Conservation (phyloP, 1,140 invertebrate genomes). For the Pseudoatta argentina region DNA sequence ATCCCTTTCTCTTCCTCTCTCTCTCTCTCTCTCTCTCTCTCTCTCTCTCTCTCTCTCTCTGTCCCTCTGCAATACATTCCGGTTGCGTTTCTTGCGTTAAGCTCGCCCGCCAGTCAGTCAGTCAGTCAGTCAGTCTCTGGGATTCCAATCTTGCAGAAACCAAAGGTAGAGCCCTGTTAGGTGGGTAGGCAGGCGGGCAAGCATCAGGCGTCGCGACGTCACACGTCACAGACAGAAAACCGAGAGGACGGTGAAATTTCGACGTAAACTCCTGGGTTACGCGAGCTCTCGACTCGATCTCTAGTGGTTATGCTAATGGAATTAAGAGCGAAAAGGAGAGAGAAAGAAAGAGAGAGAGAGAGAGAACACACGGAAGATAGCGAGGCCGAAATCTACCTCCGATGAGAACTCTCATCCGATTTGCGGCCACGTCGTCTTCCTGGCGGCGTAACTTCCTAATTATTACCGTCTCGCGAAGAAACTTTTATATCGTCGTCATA, state of each 20-base stretch:
- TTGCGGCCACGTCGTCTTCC: conserved; percentile 48
- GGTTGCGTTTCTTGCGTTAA: conserved; percentile 53
- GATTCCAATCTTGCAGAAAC: conserved; percentile 62
- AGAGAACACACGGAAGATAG: conserved; percentile 15
- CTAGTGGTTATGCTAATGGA: conserved; percentile 58
- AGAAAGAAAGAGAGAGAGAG: not conserved
- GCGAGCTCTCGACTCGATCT: conserved; percentile 48
- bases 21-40: not conserved
- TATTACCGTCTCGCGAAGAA: conserved; percentile 42
- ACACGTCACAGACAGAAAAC: conserved; percentile 62
- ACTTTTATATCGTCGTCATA: conserved; percentile 49
- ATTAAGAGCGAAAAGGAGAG: conserved; percentile 36
- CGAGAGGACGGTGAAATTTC: conserved; percentile 57
- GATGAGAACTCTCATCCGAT: conserved; percentile 54
- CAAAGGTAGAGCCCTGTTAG: conserved; percentile 35
- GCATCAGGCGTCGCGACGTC: conserved; percentile 61
- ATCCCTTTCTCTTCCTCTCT: not conserved
- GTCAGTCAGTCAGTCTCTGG: conserved; percentile 29
- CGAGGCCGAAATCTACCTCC: conserved; percentile 31
- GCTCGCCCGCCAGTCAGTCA: conserved; percentile 20
- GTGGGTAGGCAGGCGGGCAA: conserved; percentile 22
- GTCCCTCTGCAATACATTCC: conserved; percentile 18
- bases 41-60: conserved; percentile 7
- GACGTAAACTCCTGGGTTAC: conserved; percentile 52
- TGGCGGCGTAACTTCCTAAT: conserved; percentile 51